Percentiles rank a stretch among this genome's conserved stretches.
Conservation (phyloP, 2,113 vertebrate species). For the Scolopax mira region DNA sequence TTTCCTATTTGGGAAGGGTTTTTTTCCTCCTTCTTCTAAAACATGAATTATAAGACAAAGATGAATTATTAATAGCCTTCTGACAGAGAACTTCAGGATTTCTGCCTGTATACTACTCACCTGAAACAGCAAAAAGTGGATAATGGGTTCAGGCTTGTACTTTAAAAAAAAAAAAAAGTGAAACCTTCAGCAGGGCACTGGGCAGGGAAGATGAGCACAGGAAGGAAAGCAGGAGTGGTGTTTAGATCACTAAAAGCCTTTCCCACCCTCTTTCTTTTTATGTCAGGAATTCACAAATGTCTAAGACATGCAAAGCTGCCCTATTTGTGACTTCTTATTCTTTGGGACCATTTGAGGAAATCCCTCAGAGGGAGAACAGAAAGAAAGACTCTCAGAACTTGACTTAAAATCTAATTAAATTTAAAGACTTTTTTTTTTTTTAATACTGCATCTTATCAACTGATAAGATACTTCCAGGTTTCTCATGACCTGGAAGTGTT, state of each 20-base stretch:
- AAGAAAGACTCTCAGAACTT: not conserved
- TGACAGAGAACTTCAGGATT: not conserved
- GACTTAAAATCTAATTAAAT: slow-evolving; percentile 3
- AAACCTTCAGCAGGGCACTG: not conserved
- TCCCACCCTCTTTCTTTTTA: not conserved
- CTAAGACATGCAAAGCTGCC: not conserved
- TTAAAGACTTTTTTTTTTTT: not conserved
- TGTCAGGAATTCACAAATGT: not conserved
- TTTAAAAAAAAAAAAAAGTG: not conserved
- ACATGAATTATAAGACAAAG: not conserved
- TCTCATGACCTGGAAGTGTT: not conserved
- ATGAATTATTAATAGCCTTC: not conserved
- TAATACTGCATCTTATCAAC: not conserved
- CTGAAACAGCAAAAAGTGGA: not conserved
- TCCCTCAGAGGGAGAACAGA: not conserved
- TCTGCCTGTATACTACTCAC: not conserved
- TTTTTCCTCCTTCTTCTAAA: not conserved
- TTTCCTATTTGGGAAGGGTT: not conserved
- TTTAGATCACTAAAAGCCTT: not conserved
- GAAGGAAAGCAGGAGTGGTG: not conserved
- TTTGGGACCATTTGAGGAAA: not conserved
- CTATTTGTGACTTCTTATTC: not conserved
- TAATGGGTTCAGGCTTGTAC: not conserved
- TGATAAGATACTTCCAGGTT: no score
- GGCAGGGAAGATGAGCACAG: not conserved